Evolutionary conservation across 2,113 vertebrate genomes (phyloP).

Genomic region (Malurus alboscapulatus): DNA sequence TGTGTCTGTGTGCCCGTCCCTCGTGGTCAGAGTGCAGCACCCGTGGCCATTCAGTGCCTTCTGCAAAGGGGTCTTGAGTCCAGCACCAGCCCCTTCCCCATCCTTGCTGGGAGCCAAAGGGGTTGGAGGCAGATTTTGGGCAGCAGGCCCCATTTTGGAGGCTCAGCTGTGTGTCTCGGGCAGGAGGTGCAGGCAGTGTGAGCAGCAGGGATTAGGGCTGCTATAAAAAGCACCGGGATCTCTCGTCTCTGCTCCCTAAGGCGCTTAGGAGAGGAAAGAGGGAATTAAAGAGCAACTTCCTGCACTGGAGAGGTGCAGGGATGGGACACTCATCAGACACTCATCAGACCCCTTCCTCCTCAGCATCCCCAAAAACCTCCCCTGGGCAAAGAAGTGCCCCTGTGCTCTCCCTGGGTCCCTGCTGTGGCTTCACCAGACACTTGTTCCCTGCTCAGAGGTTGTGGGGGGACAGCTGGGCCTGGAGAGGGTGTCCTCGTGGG

Average conservation of each 20-base stretch:
- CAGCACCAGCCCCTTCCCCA: neutral
- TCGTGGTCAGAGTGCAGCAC: neutral
- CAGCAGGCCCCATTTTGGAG: neutral
- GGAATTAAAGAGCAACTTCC: slow-evolving; percentile 27
- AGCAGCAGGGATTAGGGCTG: slow-evolving; percentile 8
- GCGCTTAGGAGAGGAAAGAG: slow-evolving; percentile 48
- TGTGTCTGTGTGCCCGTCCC: neutral
- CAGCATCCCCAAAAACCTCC: neutral
- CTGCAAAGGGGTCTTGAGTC: neutral
- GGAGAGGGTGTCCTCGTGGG: neutral
- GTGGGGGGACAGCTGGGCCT: neutral
- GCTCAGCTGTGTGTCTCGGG: neutral
- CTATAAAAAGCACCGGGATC: slow-evolving; percentile 50
- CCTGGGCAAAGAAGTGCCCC: neutral
- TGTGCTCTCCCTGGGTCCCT: neutral
- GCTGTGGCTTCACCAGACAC: neutral
- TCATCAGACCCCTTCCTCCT: neutral
- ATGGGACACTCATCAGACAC: neutral
- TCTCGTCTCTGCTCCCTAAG: slow-evolving; percentile 5
- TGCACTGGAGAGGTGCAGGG: neutral
- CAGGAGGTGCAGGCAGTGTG: neutral
- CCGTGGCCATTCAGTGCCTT: rapidly evolving
- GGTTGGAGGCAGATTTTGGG: neutral
- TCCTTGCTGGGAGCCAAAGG: neutral
- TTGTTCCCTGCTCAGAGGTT: neutral